phyloP scores from a whole-genome alignment of 1,140 invertebrate species.

The Saccostrea echinata region DNA sequence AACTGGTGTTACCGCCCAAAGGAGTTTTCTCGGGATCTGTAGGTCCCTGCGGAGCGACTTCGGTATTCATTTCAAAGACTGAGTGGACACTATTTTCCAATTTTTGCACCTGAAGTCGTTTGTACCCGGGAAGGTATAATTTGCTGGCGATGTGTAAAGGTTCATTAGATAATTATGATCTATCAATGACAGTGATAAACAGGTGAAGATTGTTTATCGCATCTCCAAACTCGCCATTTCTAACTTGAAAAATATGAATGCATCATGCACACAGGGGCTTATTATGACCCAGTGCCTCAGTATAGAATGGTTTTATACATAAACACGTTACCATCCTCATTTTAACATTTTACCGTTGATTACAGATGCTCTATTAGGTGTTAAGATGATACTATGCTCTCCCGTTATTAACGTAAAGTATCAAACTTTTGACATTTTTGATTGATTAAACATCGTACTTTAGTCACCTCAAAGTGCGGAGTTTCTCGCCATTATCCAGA shows the following conservation, averaged over 20 bases:
- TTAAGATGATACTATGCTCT: neutral
- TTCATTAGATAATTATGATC: slow-evolving; percentile 27
- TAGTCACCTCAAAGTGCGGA: neutral
- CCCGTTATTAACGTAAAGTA: slow-evolving; percentile 12
- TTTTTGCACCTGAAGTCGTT: slow-evolving; percentile 27
- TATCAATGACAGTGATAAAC: neutral
- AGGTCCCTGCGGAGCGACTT: neutral
- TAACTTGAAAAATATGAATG: neutral
- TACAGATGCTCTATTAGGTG: neutral
- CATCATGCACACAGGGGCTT: too few relatives aligned
- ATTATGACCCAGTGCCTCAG: neutral
- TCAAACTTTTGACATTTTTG: slow-evolving; percentile 17
- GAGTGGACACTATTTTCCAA: neutral
- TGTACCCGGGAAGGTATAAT: slow-evolving; percentile 4
- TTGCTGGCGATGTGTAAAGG: neutral
- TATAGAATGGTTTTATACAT: neutral
- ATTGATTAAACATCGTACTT: slow-evolving; percentile 25
- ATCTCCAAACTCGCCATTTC: neutral
- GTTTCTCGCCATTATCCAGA: slow-evolving; percentile 1
- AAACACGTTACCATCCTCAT: neutral
- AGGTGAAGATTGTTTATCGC: neutral
- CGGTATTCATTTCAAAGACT: neutral
- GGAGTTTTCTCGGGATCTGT: neutral
- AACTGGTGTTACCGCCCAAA: neutral
- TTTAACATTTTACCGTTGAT: neutral